Percentiles rank a stretch among this genome's conserved stretches.
These are phyloP conservation scores for Apamea monoglypha DNA, from an alignment of 2,888 invertebrate genomes.

Conservation along the genomic window DNA sequence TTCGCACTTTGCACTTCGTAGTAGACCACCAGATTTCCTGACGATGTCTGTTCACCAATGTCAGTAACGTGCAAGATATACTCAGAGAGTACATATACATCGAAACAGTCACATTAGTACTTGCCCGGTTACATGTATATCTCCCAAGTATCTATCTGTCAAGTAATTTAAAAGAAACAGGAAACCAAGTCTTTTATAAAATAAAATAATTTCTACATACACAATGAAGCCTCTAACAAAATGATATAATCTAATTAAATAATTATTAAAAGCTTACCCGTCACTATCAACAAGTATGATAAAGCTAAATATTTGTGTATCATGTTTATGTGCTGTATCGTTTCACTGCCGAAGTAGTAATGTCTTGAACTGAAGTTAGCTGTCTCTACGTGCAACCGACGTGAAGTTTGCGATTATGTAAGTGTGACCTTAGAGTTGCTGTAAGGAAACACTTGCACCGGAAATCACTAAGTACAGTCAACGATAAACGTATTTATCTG, in stretches of 20 bases:
- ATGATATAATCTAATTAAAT: not conserved
- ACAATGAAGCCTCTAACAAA: not conserved
- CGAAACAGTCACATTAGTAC: too few relatives aligned
- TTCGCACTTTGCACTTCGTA: too few relatives aligned
- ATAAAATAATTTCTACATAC: not conserved
- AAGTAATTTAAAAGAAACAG: not conserved
- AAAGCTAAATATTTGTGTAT: not conserved
- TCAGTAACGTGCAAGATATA: not conserved
- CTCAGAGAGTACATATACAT: too few relatives aligned
- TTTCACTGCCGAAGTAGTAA: not conserved
- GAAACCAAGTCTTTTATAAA: not conserved
- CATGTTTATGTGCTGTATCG: constrained; percentile 3
- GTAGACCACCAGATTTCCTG: too few relatives aligned
- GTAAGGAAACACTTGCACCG: too few relatives aligned
- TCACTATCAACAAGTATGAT: not conserved
- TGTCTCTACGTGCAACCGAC: too few relatives aligned
- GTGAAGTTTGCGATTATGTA: not conserved
- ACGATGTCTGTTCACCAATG: not conserved
- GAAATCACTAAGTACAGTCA: too few relatives aligned
- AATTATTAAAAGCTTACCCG: constrained; percentile 9
- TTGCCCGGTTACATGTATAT: too few relatives aligned
- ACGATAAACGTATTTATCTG: too few relatives aligned
- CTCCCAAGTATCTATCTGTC: not conserved
- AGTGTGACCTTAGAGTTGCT: too few relatives aligned
- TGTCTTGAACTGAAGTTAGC: not conserved